Base-by-base conservation (phyloP, 2,113 vertebrate species). In the Elephantulus edwardii region DNA sequence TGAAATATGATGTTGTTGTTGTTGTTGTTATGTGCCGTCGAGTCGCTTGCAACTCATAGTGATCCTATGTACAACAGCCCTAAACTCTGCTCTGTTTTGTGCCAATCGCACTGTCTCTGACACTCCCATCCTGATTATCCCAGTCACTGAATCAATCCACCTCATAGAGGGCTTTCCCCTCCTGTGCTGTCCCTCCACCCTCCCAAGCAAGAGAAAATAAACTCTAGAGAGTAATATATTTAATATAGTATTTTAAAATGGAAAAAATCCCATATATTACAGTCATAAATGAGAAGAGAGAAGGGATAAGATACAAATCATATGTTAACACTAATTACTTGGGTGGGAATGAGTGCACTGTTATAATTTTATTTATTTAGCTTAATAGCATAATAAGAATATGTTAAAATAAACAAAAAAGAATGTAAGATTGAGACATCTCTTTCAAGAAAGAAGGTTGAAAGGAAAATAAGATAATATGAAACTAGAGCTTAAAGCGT, bases 241-340 rank as follows among this genome's bases (percentile, higher is more conserved):
- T 70, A 40, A 17, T 38, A n/a, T 30, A 28, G 3, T 16, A 26
- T n/a, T 80, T 88, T 78, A 9, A 48, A 83, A 48, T 8, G 19
- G 26, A 60, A 68, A 80, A 38, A 13, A 5, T 5, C 71, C 0
- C 9, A 13, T 64, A 12, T 13, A 40, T 62, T 64, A n/a, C n/a
- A 64, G 30, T 92, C 12, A 33, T 56, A n/a, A n/a, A 74, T 87
- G n/a, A 87, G 64, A 78, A 28, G 3, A 83, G 70, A 91, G 20
- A 64, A 42, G 28, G 20, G 20, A 14, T 40, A 74, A 44, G 13
- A 28, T 33, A 46, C 28, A 70, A 33, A 46, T 35, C 11, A 28
- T 19, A 30, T 30, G 14, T 77, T 46, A 77, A 40, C 13, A 50
- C 4, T n/a, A 22, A 86, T 35, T 35, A 26, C 33, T 42, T 70